These are phyloP conservation scores for Lophochroa leadbeateri DNA, from an alignment of 2,113 vertebrate genomes.

Conservation along the genomic window DNA sequence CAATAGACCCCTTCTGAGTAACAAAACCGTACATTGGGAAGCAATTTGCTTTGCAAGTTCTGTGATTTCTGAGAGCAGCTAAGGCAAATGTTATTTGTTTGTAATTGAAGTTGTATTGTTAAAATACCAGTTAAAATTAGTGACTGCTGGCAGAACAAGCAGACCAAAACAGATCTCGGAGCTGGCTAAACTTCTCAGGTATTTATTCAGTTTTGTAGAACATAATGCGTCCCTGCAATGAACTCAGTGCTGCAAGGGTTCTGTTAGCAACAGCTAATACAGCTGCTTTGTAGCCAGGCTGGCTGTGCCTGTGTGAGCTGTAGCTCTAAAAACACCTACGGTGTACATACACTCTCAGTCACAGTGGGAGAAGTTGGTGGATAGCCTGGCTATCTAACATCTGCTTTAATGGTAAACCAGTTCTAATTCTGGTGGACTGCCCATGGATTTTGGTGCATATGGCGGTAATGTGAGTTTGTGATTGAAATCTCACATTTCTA, in stretches of 20 bases:
- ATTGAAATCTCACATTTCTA: not conserved
- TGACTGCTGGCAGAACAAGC: not conserved
- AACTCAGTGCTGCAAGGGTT: not conserved
- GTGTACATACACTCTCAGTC: not conserved
- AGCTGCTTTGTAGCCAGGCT: not conserved
- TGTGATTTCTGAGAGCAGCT: not conserved
- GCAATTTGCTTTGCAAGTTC: not conserved
- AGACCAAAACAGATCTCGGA: not conserved
- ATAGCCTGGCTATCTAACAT: not conserved
- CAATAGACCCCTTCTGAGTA: not conserved
- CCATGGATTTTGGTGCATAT: not conserved
- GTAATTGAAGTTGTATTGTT: constrained; percentile 8
- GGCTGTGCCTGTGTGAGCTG: not conserved
- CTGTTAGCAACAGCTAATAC: not conserved
- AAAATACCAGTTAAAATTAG: not conserved
- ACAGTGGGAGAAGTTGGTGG: not conserved
- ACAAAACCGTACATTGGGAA: not conserved
- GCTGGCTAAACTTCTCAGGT: not conserved
- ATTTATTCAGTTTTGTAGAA: not conserved
- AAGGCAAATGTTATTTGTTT: not conserved
- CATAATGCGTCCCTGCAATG: not conserved
- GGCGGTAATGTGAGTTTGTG: not conserved
- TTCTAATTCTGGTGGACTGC: not conserved
- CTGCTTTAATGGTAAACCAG: not conserved
- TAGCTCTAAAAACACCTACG: not conserved